Percentiles rank a stretch among this genome's conserved stretches.
phyloP scores from a whole-genome alignment of 2,888 invertebrate species.

The Parnassius smintheus region DNA sequence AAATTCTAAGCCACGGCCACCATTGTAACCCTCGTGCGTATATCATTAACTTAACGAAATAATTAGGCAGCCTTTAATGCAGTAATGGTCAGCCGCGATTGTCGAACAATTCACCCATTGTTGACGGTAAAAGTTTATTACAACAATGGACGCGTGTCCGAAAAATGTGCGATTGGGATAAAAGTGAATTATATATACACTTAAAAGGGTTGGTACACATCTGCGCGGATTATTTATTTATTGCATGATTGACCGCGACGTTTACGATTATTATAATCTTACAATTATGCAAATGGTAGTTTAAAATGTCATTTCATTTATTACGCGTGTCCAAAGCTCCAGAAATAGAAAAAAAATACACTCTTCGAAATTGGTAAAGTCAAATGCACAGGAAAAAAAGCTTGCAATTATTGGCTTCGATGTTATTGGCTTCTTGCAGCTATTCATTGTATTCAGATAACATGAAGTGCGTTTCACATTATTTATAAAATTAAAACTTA shows the following conservation, averaged over 20 bases:
- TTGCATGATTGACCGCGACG: conserved; percentile 5
- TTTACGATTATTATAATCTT: conserved; percentile 1
- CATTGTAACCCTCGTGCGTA: conserved; percentile 46
- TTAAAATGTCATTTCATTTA: not conserved
- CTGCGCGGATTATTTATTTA: conserved; percentile 37
- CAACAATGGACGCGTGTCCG: conserved; percentile 63
- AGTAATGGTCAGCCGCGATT: conserved; percentile 56
- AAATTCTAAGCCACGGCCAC: conserved; percentile 43
- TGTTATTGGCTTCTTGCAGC: no score
- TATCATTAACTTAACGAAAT: conserved; percentile 71
- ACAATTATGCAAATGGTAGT: no score
- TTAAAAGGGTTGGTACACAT: conserved; percentile 50
- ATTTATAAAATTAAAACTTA: no score
- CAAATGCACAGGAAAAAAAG: no score
- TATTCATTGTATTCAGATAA: no score
- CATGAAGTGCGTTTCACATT: no score
- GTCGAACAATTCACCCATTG: conserved; percentile 51
- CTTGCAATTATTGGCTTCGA: no score
- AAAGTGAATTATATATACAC: conserved; percentile 29
- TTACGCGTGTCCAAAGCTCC: not conserved
- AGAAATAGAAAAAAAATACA: no score
- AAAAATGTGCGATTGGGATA: conserved; percentile 53
- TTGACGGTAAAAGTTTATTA: conserved; percentile 53
- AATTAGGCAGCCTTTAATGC: conserved; percentile 58
- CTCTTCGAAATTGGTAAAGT: no score